Base-by-base conservation (phyloP, 1,140 invertebrate species). In the Hyposmocoma kahamanoa region DNA sequence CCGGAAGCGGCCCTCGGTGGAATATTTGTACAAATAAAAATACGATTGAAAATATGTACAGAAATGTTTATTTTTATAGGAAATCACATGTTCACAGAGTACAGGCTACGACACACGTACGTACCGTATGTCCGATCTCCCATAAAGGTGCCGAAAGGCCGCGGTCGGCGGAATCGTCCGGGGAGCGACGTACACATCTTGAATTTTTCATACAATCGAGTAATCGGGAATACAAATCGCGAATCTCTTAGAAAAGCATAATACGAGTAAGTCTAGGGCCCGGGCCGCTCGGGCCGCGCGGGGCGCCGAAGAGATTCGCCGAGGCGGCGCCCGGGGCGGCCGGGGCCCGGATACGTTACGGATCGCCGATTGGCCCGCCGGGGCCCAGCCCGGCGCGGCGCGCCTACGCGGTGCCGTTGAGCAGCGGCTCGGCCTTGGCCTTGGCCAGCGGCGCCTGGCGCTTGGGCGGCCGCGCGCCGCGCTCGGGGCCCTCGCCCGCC, bases 61-160 rank as follows among this genome's bases (percentile, higher is more conserved):
- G 82, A 84, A 82, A 83, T 74, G 75, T 85, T 84, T 85, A 73
- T 76, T 81, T n/a, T 81, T 67, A 74, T 83, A 78, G 83, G 83
- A 83, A 76, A 77, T 67, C 72, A 81, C 80, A 80, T 80, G 74
- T 79, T 67, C 68, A 79, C 73, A 75, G 66, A 67, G 68, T 67
- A 70, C 68, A 64, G 67, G 63, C 59, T 72, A 71, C 72, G 64
- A 61, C 61, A 67, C 60, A 68, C 68, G 64, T 70, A 67, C 61
- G 56, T 57, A 65, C 60, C 59, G 67, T 60, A 54, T 61, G 65
- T 60, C 59, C 65, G 65, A 71, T 67, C 59, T 66, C 63, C 72
- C 61, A 61, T 67, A 67, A 63, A 59, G 55, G 62, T 62, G 46
- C 62, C 71, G 65, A 71, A 67, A 59, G 53, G 56, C 58, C 56